These are phyloP conservation scores for Sarcoramphus papa DNA, from an alignment of 2,797 vertebrate genomes.

Conservation along the genomic window DNA sequence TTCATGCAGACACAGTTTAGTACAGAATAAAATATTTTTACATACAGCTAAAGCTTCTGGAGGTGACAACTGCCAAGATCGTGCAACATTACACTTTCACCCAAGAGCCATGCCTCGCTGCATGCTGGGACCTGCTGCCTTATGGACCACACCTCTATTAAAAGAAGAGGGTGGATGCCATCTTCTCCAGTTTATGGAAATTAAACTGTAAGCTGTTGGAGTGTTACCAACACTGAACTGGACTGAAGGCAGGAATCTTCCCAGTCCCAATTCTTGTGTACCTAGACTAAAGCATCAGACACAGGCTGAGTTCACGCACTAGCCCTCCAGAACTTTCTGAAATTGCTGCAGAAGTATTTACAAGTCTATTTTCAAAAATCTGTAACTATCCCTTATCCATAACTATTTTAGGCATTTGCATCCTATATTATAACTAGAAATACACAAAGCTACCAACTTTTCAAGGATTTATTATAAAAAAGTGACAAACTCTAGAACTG, in stretches of 20 bases:
- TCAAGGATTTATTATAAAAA: neutral
- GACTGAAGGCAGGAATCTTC: neutral
- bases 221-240: neutral
- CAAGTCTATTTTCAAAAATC: neutral
- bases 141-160: constrained; percentile 41
- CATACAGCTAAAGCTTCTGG: neutral
- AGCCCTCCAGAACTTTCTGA: constrained; percentile 12
- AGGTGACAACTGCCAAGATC: neutral
- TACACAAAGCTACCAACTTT: neutral
- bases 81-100: neutral
- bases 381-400: accelerated
- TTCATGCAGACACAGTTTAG: neutral
- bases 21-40: neutral
- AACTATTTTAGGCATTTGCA: neutral
- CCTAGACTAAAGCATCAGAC: neutral
- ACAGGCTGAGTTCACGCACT: accelerated
- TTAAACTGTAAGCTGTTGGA: neutral
- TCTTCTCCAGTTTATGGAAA: constrained; percentile 40
- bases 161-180: constrained; percentile 23
- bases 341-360: neutral
- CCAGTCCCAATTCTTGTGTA: neutral
- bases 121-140: constrained; percentile 12
- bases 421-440: neutral
- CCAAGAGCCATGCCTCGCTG: neutral
- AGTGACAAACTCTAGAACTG: neutral